These are phyloP conservation scores for Trissolcus basalis DNA, from an alignment of 1,140 invertebrate genomes.

Conservation along the genomic window DNA sequence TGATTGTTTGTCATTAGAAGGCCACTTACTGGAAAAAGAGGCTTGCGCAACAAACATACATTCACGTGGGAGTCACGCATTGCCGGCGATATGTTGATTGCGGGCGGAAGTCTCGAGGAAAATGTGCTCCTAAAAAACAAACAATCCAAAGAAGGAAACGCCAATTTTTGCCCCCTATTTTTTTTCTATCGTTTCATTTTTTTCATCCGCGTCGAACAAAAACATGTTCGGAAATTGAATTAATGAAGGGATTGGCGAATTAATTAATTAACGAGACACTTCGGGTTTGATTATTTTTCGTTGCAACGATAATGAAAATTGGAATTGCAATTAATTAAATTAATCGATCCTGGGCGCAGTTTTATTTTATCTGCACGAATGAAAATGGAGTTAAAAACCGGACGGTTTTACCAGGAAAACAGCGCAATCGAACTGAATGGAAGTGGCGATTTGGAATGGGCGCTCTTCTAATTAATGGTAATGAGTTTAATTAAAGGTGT, in stretches of 20 bases:
- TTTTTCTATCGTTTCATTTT: too few relatives aligned
- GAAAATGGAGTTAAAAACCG: slow-evolving; percentile 12
- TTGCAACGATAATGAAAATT: slow-evolving; percentile 3
- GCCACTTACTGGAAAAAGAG: slow-evolving; percentile 29
- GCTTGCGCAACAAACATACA: slow-evolving; percentile 21
- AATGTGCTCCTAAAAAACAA: neutral
- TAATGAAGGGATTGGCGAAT: neutral
- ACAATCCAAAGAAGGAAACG: neutral
- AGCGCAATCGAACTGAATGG: neutral
- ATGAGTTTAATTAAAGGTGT: slow-evolving; percentile 39
- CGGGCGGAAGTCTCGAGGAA: neutral
- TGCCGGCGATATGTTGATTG: slow-evolving; percentile 32
- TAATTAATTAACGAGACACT: slow-evolving; percentile 3
- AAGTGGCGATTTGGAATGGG: neutral
- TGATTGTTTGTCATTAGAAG: slow-evolving; percentile 36
- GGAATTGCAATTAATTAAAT: slow-evolving; percentile 17
- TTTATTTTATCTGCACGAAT: slow-evolving; percentile 4
- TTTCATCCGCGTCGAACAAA: too few relatives aligned
- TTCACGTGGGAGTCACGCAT: slow-evolving; percentile 28
- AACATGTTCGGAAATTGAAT: too few relatives aligned
- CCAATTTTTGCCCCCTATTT: too few relatives aligned
- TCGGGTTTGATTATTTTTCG: slow-evolving; percentile 7
- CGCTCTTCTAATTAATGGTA: slow-evolving; percentile 25
- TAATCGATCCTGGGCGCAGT: slow-evolving; percentile 6
- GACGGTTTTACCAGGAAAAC: slow-evolving; percentile 14